phyloP scores from a whole-genome alignment of 2,888 invertebrate genomes.

The Drosophila meridiana region DNA sequence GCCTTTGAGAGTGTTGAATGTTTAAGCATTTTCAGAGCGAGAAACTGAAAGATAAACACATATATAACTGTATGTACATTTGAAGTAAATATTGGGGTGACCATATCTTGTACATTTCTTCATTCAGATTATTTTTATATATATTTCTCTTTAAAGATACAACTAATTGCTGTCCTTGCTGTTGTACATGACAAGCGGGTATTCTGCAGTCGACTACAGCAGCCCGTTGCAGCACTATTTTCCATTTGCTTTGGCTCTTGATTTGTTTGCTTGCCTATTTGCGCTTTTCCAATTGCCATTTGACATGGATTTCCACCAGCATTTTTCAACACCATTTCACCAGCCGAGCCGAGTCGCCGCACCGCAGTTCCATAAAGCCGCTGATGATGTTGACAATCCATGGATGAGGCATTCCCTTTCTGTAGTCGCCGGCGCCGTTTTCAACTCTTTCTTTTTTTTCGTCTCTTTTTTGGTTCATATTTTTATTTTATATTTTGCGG shows the following conservation, averaged over 20 bases:
- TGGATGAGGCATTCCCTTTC: slow-evolving; percentile 41
- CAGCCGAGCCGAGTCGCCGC: neutral
- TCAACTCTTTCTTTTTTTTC: slow-evolving; percentile 2
- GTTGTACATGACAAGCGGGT: neutral
- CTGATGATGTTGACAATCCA: slow-evolving; percentile 59
- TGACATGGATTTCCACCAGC: slow-evolving; percentile 51
- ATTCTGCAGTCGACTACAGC: neutral
- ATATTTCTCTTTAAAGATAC: neutral
- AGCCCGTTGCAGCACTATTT: neutral
- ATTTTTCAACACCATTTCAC: slow-evolving; percentile 62
- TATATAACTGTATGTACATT: neutral
- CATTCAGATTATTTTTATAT: too few relatives aligned
- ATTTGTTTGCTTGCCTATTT: slow-evolving; percentile 57
- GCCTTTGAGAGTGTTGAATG: neutral
- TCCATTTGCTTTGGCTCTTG: slow-evolving; percentile 41
- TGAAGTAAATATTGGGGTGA: neutral
- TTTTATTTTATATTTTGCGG: slow-evolving; percentile 11
- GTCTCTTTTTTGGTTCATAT: slow-evolving; percentile 3
- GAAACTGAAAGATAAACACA: neutral
- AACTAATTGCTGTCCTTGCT: neutral
- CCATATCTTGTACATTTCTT: neutral
- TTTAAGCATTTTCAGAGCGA: neutral
- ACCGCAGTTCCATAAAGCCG: slow-evolving; percentile 9
- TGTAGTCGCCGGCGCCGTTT: slow-evolving; percentile 40
- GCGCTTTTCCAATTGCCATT: slow-evolving; percentile 62